These are phyloP conservation scores for Clarias fuscus DNA, from an alignment of 2,797 vertebrate species.

Conservation along the genomic window DNA sequence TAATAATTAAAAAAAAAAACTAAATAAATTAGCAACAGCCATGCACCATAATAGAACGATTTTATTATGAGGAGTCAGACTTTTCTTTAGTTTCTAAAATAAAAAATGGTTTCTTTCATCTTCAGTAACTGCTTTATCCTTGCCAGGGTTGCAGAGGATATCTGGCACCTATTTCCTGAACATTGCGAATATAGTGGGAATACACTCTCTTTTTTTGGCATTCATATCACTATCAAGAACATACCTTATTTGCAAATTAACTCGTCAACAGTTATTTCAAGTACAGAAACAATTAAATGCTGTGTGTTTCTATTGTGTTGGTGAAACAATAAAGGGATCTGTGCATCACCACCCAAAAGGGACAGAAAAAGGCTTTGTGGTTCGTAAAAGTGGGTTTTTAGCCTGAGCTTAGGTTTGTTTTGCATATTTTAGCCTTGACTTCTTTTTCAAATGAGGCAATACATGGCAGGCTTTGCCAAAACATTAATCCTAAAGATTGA, in stretches of 20 bases:
- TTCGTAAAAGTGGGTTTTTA: not conserved
- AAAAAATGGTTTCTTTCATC: not conserved
- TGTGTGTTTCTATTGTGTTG: not conserved
- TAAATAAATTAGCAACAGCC: no score
- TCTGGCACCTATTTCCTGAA: not conserved
- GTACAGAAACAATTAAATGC: not conserved
- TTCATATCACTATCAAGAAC: not conserved
- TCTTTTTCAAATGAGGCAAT: not conserved
- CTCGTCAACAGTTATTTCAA: not conserved
- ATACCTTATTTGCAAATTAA: not conserved
- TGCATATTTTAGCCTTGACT: conserved; percentile 10
- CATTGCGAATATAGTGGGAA: not conserved
- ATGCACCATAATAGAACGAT: conserved; percentile 1
- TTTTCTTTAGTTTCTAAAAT: not conserved
- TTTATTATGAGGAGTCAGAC: not conserved
- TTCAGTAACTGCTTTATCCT: not conserved
- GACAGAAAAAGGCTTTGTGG: not conserved
- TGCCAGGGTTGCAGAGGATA: not conserved
- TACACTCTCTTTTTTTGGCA: no score
- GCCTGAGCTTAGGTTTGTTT: not conserved
- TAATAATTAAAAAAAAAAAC: no score
- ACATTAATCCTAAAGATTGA: not conserved
- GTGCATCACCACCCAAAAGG: not conserved
- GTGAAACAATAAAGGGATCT: not conserved
- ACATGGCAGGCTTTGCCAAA: conserved; percentile 9